A percentile compares a stretch with the other conserved stretches of the same genome.
Evolutionary conservation across 1,140 invertebrate species (phyloP).

Genomic region (Paraescarpia echinospica): DNA sequence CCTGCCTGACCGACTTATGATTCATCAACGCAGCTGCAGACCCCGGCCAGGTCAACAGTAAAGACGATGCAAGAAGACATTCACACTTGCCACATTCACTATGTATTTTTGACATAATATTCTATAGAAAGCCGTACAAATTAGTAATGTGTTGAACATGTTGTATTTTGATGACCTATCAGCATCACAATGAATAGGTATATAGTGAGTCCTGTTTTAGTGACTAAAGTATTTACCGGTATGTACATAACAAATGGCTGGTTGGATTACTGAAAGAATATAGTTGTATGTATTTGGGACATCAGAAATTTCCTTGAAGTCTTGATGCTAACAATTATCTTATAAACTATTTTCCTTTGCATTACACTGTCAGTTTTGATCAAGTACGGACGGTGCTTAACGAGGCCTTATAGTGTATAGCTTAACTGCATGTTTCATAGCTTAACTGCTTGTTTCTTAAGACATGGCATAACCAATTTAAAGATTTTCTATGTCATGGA

Average conservation of each 20-base stretch:
- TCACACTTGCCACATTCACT: neutral
- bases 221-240: too few relatives aligned
- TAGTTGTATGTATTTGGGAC: neutral
- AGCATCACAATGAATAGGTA: neutral
- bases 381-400: neutral
- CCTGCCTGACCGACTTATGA: conserved; percentile 56
- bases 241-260: neutral
- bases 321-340: neutral
- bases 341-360: neutral
- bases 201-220: neutral
- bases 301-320: neutral
- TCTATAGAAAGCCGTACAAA: neutral
- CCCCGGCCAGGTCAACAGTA: conserved; percentile 35
- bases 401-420: neutral
- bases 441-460: neutral
- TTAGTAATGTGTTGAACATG: neutral
- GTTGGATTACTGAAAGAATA: neutral
- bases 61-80: neutral
- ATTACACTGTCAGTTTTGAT: neutral
- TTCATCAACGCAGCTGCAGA: conserved; percentile 51
- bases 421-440: neutral
- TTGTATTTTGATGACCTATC: neutral
- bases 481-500: neutral
- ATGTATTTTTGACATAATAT: neutral
- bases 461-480: neutral